Base-by-base conservation (phyloP, 37 sponge, comb jelly and placozoan species). In the Corticium candelabrum region DNA sequence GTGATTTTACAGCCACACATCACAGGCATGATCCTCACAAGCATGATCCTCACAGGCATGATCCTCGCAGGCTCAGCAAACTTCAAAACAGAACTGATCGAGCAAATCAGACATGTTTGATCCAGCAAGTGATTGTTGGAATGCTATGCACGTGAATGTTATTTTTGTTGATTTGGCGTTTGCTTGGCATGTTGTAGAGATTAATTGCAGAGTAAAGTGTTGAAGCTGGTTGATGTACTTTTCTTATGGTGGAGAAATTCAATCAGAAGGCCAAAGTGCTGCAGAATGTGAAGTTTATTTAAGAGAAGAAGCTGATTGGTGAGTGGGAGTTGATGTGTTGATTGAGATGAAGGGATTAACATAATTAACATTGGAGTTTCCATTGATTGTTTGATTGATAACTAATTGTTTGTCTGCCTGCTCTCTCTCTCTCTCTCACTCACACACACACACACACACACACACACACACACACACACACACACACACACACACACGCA, bases 51-150 rank as follows among this genome's bases (percentile, higher is more conserved):
- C n/a, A n/a, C n/a, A n/a, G n/a, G n/a, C n/a, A n/a, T n/a, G 27
- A 92, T 98, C 40, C 81, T 98, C 30, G 99, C 99, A 41, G 99
- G 99, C 0, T 94, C 96, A 37, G 99, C 99, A 21, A 96, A 98
- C 50, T 98, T 98, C 84, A 98, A 98, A 82, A 98, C 95, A 0
- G 99, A 98, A 50, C 82, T 98, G 41, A n/a, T n/a, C n/a, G n/a
- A 86, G 96, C 39, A 90, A 91, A 35, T 94, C 99, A 30, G 99
- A 98, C 83, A 89, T 98, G 90, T 98, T 98, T 87, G 99, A 98
- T 76, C 94, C 89, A 5, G 73, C 21, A 70, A 43, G 56, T 43
- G 11, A n/a, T n/a, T n/a, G n/a, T n/a, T 43, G 56, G 11, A 43
- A 11, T 43, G 5, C 11, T 11, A 5, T 21, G 5, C 5, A 5